Base-by-base conservation (phyloP, 2,888 invertebrate species). In the Lepetodrilus schrolli region DNA sequence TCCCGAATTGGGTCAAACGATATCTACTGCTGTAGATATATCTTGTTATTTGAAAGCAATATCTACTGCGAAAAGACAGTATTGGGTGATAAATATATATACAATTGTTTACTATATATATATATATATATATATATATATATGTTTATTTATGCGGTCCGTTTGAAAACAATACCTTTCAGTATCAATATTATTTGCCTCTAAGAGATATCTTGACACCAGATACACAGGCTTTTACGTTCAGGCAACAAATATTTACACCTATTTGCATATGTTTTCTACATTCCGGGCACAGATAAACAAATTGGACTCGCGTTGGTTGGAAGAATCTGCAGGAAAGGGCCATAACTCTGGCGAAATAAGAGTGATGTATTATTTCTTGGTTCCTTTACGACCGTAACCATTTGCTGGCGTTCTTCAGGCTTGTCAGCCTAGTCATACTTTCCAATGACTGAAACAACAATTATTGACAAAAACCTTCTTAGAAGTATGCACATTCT, bases 401-500 rank as follows among this genome's bases (percentile, higher is more conserved):
- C 48, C 58, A 58, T 58, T 58, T 58, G 58, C 58, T 30, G 26
- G 26, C 10, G 34, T 23, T 23, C 58, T 26, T 58, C 58, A 58
- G 17, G 34, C 17, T 34, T 58, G 58, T 58, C 58, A 58, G 17
- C 26, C 17, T n/a, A 23, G 26, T 30, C 58, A 58, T 13, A 23
- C 30, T 34, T 26, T 7, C 26, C 26, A 58, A 30, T 58, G 58
- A 58, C 58, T 58, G 58, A 58, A 58, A 58, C 58, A 58, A 58
- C 58, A 58, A 58, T 58, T 58, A 58, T 58, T 58, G 58, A 58
- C 58, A 58, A 58, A 58, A 58, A 58, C 58, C 30, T 58, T 58
- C 58, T 1, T 23, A 58, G 34, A 58, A 58, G 26, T 58, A 30
- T 30, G 58, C 34, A 58, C 17, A 26, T 26, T 30, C 34, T 26